These are phyloP conservation scores for Littorina saxatilis DNA, from an alignment of 1,140 invertebrate genomes.

Conservation along the genomic window DNA sequence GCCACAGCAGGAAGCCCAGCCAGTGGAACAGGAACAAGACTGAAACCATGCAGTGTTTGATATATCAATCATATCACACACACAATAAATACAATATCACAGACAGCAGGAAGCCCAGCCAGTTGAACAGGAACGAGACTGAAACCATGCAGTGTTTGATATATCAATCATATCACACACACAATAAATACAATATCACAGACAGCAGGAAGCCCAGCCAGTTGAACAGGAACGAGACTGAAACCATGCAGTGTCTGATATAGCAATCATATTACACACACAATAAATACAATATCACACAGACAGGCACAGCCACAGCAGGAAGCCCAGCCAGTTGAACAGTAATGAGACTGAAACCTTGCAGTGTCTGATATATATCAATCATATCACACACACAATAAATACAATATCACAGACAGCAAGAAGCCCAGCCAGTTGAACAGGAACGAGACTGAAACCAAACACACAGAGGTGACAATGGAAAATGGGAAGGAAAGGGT, in stretches of 20 bases:
- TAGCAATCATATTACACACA: conserved; percentile 66
- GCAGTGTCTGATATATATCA: too few relatives aligned
- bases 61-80: too few relatives aligned
- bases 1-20: conserved; percentile 93
- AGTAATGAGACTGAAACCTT: conserved; percentile 85
- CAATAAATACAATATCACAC: conserved; percentile 94
- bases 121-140: conserved; percentile 93
- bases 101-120: conserved; percentile 93
- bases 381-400: too few relatives aligned
- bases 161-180: too few relatives aligned
- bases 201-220: conserved; percentile 95
- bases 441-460: too few relatives aligned
- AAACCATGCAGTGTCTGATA: conserved; percentile 32
- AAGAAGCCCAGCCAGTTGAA: too few relatives aligned
- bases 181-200: background rate
- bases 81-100: background rate
- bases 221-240: conserved; percentile 91
- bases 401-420: too few relatives aligned
- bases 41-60: conserved; percentile 54
- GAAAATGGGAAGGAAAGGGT: too few relatives aligned
- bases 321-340: conserved; percentile 97
- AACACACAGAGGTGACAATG: too few relatives aligned
- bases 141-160: conserved; percentile 44
- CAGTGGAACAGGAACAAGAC: conserved; percentile 94
- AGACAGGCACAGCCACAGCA: conserved; percentile 94